Evolutionary conservation across 2,888 invertebrate species (phyloP), one percentile per base, ranked within the genome.

Genomic region (Drosophila recens): DNA sequence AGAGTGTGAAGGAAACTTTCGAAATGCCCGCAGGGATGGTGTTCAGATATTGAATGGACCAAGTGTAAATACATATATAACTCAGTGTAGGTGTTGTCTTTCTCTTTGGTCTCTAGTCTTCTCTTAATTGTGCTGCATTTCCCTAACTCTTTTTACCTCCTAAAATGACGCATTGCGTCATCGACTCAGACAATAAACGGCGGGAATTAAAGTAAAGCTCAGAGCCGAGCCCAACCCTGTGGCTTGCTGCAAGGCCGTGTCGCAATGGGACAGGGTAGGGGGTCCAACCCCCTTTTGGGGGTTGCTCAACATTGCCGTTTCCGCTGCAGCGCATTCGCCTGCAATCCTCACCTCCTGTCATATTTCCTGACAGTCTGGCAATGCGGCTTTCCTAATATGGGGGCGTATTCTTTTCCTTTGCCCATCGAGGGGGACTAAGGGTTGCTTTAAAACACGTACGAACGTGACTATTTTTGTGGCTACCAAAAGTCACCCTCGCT

Each of bases 401-500:
- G 82, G 85, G 79, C 79, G 80, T 83, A 82, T 75, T 83, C 23
- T 65, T 49, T 65, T 59, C 33, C 20, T n/a, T 54, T 48, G 40
- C 9, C 27, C 15, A n/a, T 36, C 11, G 27, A 34, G 43, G 33
- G 51, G 45, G 54, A 61, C 81, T 86, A 86, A 80, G 84, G 84
- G 86, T 86, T 84, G 84, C 82, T 87, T 82, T 82, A 80, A 86
- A 80, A 61, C 66, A 57, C 57, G 36, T 57, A 53, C 68, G 69
- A 61, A 83, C 85, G 81, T 85, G 85, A 81, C 82, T 83, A 70
- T 65, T 72, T 67, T 27, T 67, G 54, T 43, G 77, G 42, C 82
- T 79, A 76, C 40, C 78, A 83, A 83, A 84, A 84, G 83, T 84
- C 83, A 84, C 83, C 83, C 86, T 67, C 64, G 62, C 56, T 58